These are phyloP conservation scores for Pitangus sulphuratus DNA, from an alignment of 2,797 vertebrate species.

Conservation along the genomic window DNA sequence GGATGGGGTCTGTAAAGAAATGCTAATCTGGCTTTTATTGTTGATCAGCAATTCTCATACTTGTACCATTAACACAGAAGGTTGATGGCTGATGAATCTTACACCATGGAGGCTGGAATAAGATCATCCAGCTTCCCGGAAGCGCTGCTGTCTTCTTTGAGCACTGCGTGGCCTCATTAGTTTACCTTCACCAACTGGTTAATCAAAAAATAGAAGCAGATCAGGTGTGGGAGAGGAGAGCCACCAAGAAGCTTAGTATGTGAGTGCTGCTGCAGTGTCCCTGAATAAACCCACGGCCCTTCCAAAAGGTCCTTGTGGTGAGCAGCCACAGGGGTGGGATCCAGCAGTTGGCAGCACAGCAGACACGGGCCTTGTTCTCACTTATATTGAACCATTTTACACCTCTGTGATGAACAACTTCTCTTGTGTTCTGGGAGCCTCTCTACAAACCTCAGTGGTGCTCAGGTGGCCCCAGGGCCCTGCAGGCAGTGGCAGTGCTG, in stretches of 20 bases:
- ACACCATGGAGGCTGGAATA: background rate
- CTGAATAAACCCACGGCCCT: accelerated
- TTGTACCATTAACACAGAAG: background rate
- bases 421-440: background rate
- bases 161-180: background rate
- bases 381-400: background rate
- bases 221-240: background rate
- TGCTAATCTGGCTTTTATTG: background rate
- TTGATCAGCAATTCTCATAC: background rate
- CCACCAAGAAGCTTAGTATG: background rate
- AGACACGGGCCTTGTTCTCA: background rate
- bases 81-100: background rate
- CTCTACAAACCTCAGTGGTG: background rate
- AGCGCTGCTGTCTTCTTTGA: background rate
- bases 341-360: background rate
- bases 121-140: background rate
- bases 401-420: background rate
- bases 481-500: background rate
- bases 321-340: background rate
- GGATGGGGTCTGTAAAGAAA: background rate
- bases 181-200: background rate
- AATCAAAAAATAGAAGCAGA: background rate
- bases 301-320: background rate
- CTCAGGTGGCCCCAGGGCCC: accelerated
- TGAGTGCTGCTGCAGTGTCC: background rate